Evolutionary conservation across 2,888 invertebrate genomes (phyloP).

Genomic region (Parnassius glacialis): DNA sequence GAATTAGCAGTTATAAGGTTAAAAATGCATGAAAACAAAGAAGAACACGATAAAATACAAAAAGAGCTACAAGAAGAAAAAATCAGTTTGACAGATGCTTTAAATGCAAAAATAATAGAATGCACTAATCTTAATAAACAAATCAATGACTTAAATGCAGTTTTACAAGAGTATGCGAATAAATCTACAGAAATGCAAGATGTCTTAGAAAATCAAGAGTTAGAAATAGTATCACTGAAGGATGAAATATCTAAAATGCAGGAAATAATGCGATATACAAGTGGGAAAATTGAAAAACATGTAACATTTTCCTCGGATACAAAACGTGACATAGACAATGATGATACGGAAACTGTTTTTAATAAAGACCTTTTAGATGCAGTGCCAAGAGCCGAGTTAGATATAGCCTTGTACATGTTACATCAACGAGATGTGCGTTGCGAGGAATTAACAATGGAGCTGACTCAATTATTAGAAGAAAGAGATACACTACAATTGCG

Average conservation of each 20-base stretch:
- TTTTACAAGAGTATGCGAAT: slow-evolving; percentile 77
- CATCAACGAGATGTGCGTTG: slow-evolving; percentile 93
- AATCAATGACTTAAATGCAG: slow-evolving; percentile 75
- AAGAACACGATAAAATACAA: slow-evolving; percentile 47
- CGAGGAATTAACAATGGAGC: slow-evolving; percentile 91
- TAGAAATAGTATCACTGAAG: slow-evolving; percentile 87
- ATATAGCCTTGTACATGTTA: slow-evolving; percentile 90
- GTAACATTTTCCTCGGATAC: slow-evolving; percentile 73
- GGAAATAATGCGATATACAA: slow-evolving; percentile 50
- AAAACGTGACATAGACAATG: slow-evolving; percentile 51
- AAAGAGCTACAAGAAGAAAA: slow-evolving; percentile 56
- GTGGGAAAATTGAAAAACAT: slow-evolving; percentile 66
- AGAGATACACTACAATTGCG: slow-evolving; percentile 91
- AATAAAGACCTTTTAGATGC: slow-evolving; percentile 61
- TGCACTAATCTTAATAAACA: slow-evolving; percentile 72
- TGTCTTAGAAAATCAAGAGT: slow-evolving; percentile 85
- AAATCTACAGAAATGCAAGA: slow-evolving; percentile 81
- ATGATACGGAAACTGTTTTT: slow-evolving; percentile 35
- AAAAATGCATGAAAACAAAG: slow-evolving; percentile 74
- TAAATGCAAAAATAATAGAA: slow-evolving; percentile 70
- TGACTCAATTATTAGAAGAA: slow-evolving; percentile 91
- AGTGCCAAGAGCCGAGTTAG: slow-evolving; percentile 84
- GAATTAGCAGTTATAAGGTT: slow-evolving; percentile 77
- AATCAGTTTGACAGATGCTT: slow-evolving; percentile 48
- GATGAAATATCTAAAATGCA: slow-evolving; percentile 80